Percentiles rank a stretch among this genome's conserved stretches.
Evolutionary conservation across 2,888 invertebrate species (phyloP).

Genomic region (Hypolimnas misippus): DNA sequence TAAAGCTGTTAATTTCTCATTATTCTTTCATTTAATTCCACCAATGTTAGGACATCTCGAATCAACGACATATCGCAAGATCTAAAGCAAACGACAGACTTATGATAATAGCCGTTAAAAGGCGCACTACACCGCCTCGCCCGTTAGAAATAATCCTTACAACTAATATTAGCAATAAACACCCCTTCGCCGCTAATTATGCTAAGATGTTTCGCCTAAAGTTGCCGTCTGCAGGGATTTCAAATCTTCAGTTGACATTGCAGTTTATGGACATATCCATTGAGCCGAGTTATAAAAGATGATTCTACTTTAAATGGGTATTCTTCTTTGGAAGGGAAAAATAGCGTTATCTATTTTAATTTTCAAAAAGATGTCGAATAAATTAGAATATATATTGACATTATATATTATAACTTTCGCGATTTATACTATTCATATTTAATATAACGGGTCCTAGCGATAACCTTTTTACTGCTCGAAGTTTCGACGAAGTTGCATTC

Average conservation of each 20-base stretch:
- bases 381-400: too few relatives aligned
- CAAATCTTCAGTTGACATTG: conserved; percentile 55
- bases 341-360: too few relatives aligned
- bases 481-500: too few relatives aligned
- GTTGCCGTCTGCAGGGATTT: conserved; percentile 68
- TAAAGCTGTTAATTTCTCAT: too few relatives aligned
- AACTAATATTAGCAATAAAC: conserved; percentile 83
- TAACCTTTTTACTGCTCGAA: too few relatives aligned
- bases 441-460: too few relatives aligned
- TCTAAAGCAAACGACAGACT: conserved; percentile 49
- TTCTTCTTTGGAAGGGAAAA: not conserved
- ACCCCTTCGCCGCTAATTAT: conserved; percentile 78
- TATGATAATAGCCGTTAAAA: conserved; percentile 69
- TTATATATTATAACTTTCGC: too few relatives aligned
- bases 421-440: too few relatives aligned
- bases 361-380: not conserved
- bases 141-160: conserved; percentile 75
- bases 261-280: conserved; percentile 38
- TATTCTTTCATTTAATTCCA: too few relatives aligned
- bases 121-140: conserved; percentile 50
- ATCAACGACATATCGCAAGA: conserved; percentile 33
- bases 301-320: not conserved
- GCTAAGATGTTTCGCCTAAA: conserved; percentile 72
- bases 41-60: too few relatives aligned
- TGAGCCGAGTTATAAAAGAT: conserved; percentile 9